Evolutionary conservation across 2,888 invertebrate genomes (phyloP), one percentile per base, ranked within the genome.

Genomic region (Pristionchus maxplancki): DNA sequence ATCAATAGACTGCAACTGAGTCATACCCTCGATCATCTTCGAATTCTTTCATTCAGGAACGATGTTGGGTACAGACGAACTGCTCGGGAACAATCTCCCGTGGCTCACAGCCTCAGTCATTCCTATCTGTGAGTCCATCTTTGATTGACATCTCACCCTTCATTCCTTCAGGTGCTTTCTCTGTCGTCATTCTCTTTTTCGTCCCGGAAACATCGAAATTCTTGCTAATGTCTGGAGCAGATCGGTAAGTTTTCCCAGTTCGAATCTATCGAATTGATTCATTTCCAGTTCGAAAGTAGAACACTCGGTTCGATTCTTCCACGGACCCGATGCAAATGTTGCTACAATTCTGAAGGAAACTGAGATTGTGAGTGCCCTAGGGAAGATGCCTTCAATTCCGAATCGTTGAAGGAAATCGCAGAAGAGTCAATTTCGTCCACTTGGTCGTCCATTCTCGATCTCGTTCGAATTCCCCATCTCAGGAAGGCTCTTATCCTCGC

Each of bases 401-500:
- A 24, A 64, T 64, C 24, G 11, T 37, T 88, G 15, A 40, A 82
- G 71, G 90, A 90, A 83, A 67, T 74, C 15, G 74, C 71, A 1
- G 53, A 71, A 44, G 87, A 87, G 50, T 31, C 71, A 5, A 31
- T 40, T 8, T 48, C 87, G 5, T 40, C 40, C 28, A 85, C 58
- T 50, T 71, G 67, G 71, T 34, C 37, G 6, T 48, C 44, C 8
- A 53, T 87, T 50, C 34, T 87, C n/a, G 87, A 87, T 53, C 87
- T 93, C 17, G 90, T 93, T 81, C 87, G 74, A 0, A 90, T 90
- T 20, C 89, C 90, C 4, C 91, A 93, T 86, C 90, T 93, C 1
- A 89, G 93, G 24, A 90, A 91, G 83, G 93, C 93, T 0, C 83
- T 91, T 3, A 8, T 92, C 17, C 86, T 92, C 11, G 90, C 91